Evolutionary conservation across 2,113 vertebrate genomes (phyloP), one percentile per base, ranked within the genome.

Genomic region (Cheirogaleus medius): DNA sequence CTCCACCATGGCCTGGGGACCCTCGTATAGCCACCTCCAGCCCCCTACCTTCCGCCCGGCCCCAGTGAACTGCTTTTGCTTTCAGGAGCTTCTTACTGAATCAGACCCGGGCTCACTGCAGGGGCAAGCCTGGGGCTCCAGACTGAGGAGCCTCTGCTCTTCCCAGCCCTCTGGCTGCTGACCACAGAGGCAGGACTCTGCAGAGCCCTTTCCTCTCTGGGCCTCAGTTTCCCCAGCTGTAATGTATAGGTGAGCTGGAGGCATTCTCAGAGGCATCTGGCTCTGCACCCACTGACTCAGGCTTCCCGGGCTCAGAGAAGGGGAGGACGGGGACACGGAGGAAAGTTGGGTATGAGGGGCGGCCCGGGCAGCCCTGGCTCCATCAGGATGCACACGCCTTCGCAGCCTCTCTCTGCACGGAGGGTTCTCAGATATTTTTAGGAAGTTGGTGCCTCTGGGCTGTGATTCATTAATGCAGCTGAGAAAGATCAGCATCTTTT

Each of bases 361-460:
- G 56, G 17, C 39, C 29, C 0, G 2, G 20, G 47, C 3, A 1
- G 56, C 64, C 17, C 5, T 11, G 23, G 84, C 69, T 90, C 37
- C 23, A 3, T n/a, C 6, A 18, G 76, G 85, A 47, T 3, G 5
- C 66, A 23, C 77, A 69, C 5, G 34, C 69, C 69, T 77, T 78
- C n/a, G 0, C 54, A 78, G 91, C 25, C 85, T 44, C 85, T n/a
- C 73, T 95, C 88, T 44, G 71, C 37, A 93, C 37, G 0, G 20
- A 88, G 44, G 64, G 42, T 74, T 88, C 84, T 54, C 4, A 0
- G 97, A 23, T 96, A 97, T 96, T 96, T 98, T 97, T 94, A 97
- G 91, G 91, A 97, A 91, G 73, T 95, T 90, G 85, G 78, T 20
- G 32, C 89, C 91, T 95, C 92, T 11, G 14, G 88, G 95, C 93